These are phyloP conservation scores for Lepidochitona cinerea DNA, from an alignment of 2,888 invertebrate genomes.

Conservation along the genomic window DNA sequence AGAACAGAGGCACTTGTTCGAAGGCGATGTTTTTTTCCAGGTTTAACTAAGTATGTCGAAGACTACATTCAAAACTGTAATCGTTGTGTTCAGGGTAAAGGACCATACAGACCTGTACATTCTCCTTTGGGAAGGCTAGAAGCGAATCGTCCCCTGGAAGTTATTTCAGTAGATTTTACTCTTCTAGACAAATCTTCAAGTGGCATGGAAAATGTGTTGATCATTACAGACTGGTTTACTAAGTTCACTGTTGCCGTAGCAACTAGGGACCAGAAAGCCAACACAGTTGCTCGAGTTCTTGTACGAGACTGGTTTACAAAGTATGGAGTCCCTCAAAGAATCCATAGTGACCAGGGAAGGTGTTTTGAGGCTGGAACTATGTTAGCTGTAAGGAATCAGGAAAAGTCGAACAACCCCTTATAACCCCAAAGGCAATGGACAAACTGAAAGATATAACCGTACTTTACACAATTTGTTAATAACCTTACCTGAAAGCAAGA, in stretches of 20 bases:
- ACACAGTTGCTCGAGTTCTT: slow-evolving; percentile 18
- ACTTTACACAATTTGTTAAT: slow-evolving; percentile 20
- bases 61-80: not conserved
- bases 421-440: slow-evolving; percentile 22
- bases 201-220: not conserved
- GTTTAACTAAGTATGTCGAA: not conserved
- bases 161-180: slow-evolving; percentile 5
- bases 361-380: slow-evolving; percentile 16
- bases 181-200: not conserved
- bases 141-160: slow-evolving; percentile 8
- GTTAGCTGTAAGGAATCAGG: slow-evolving; percentile 15
- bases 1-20: not conserved
- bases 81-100: not conserved
- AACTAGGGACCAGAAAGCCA: slow-evolving; percentile 18
- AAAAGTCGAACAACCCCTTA: slow-evolving; percentile 20
- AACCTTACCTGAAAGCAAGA: slow-evolving; percentile 14
- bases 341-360: slow-evolving; percentile 24
- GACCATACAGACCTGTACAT: not conserved
- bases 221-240: not conserved
- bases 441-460: slow-evolving; percentile 19
- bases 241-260: slow-evolving; percentile 13
- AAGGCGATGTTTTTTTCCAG: not conserved
- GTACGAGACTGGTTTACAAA: slow-evolving; percentile 19
- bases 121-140: not conserved
- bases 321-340: slow-evolving; percentile 19